These are phyloP conservation scores for Hucho hucho DNA, from an alignment of 2,113 vertebrate genomes.

Conservation along the genomic window DNA sequence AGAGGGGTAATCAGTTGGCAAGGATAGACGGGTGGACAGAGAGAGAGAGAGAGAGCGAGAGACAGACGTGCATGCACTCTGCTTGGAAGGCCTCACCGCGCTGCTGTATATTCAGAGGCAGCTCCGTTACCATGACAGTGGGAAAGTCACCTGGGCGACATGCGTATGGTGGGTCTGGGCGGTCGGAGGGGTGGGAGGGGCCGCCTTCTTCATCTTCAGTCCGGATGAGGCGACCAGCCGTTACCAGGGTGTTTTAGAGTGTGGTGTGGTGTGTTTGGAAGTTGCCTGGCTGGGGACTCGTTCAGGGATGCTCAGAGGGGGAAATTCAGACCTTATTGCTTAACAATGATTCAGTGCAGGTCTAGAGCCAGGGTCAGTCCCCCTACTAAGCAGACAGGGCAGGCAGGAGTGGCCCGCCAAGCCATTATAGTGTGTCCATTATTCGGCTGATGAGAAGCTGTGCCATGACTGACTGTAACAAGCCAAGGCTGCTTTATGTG, in stretches of 20 bases:
- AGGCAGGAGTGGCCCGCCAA: constrained; percentile 69
- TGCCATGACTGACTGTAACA: constrained; percentile 79
- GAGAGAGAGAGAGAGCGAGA: constrained; percentile 56
- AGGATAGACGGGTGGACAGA: neutral
- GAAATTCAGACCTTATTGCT: constrained; percentile 89
- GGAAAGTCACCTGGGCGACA: constrained; percentile 76
- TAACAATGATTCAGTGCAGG: constrained; percentile 92
- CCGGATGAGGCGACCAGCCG: neutral
- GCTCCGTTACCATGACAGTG: constrained; percentile 68
- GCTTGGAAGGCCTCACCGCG: constrained; percentile 75
- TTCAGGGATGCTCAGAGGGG: constrained; percentile 64
- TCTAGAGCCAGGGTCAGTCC: constrained; percentile 85
- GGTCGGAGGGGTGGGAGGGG: constrained; percentile 9
- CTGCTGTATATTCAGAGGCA: constrained; percentile 84
- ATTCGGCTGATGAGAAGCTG: constrained; percentile 85
- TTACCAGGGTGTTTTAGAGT: constrained; percentile 2
- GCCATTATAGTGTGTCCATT: constrained; percentile 47
- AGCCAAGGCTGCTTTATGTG: constrained; percentile 82
- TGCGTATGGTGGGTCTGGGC: constrained; percentile 56
- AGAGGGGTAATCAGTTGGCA: neutral
- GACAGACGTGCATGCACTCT: constrained; percentile 77
- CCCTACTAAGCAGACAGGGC: constrained; percentile 62
- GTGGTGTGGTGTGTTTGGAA: constrained; percentile 63
- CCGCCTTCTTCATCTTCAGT: constrained; percentile 13
- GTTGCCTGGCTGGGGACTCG: constrained; percentile 76